phyloP scores from a whole-genome alignment of 2,797 vertebrate genomes.

The Loris lydekkerianus region DNA sequence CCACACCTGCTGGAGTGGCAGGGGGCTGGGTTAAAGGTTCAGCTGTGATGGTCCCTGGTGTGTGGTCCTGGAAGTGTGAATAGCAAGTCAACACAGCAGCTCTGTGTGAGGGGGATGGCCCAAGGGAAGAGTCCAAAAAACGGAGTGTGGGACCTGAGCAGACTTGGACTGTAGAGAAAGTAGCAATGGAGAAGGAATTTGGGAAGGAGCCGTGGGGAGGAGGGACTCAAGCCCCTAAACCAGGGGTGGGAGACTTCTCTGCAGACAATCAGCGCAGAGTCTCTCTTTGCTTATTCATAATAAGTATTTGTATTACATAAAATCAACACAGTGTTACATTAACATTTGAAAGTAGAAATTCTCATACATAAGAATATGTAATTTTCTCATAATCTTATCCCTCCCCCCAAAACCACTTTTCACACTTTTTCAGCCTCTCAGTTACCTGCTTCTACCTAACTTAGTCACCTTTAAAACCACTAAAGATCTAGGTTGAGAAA shows the following conservation, averaged over 20 bases:
- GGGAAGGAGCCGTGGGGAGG: neutral
- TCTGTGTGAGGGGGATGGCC: rapidly evolving
- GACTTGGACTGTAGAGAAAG: neutral
- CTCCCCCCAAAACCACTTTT: neutral
- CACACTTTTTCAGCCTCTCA: neutral
- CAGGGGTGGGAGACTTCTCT: rapidly evolving
- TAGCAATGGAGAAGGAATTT: neutral
- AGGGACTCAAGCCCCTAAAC: neutral
- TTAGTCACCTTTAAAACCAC: neutral
- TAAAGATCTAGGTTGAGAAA: neutral
- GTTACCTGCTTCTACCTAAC: neutral
- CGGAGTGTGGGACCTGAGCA: rapidly evolving
- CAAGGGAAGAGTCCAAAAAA: rapidly evolving
- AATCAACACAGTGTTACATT: neutral
- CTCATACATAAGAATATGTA: neutral
- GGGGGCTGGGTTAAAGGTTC: neutral
- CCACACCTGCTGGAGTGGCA: rapidly evolving
- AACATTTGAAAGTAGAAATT: neutral
- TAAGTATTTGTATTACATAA: neutral
- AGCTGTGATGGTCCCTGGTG: too few relatives aligned
- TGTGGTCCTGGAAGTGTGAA: rapidly evolving
- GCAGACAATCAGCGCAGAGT: too few relatives aligned
- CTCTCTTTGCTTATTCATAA: neutral
- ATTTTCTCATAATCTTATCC: neutral
- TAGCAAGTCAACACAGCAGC: rapidly evolving